Conservation (phyloP, 23 tunicate species). For the Oikopleura dioica region DNA sequence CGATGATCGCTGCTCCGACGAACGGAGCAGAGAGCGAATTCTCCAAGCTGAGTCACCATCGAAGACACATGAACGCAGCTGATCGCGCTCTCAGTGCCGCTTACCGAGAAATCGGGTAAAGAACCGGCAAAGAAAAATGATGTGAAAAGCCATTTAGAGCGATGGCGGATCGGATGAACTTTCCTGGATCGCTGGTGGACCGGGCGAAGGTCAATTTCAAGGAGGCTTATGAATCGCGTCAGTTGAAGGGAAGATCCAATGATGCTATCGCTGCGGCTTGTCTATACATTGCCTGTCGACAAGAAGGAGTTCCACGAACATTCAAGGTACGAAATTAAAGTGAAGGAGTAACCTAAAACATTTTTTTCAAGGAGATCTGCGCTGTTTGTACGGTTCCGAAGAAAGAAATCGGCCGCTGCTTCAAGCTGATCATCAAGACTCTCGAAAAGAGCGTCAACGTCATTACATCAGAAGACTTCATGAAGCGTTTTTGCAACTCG, state of each 20-base stretch:
- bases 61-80: background rate
- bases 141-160: conserved; percentile 18
- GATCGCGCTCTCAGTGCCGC: too few relatives aligned
- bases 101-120: background rate
- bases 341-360: background rate
- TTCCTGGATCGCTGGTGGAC: conserved; percentile 37
- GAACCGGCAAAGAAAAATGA: background rate
- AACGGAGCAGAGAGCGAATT: background rate
- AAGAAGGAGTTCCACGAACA: conserved; percentile 91
- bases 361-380: conserved; percentile 26
- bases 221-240: conserved; percentile 85
- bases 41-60: background rate
- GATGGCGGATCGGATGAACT: conserved; percentile 62
- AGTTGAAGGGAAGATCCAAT: conserved; percentile 63
- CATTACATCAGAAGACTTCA: conserved; percentile 80
- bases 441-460: conserved; percentile 66
- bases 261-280: conserved; percentile 98
- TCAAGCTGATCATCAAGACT: conserved; percentile 71
- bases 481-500: conserved; percentile 18
- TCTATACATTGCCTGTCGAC: conserved; percentile 83
- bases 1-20: conserved; percentile 25
- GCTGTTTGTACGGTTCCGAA: conserved; percentile 65
- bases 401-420: conserved; percentile 76
- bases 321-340: conserved; percentile 23
- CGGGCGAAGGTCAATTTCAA: conserved; percentile 18